Conservation (phyloP, 2,888 invertebrate species). For the Dioctria linearis region DNA sequence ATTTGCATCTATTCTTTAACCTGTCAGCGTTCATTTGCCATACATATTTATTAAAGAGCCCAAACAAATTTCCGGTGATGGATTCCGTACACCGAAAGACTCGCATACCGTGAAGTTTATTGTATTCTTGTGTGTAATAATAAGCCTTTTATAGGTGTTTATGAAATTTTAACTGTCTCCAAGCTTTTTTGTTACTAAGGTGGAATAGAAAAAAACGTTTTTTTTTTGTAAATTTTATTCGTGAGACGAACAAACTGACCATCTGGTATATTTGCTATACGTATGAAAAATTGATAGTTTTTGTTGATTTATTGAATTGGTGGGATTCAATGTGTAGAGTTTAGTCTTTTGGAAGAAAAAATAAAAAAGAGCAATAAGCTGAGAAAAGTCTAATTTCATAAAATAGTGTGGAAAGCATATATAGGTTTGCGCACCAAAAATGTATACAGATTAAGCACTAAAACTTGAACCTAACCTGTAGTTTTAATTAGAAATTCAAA, state of each 20-base stretch:
- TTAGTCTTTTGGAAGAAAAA: not conserved
- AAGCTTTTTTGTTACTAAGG: not conserved
- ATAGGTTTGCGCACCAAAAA: no score
- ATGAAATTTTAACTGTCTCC: not conserved
- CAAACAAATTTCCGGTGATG: not conserved
- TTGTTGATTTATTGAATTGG: not conserved
- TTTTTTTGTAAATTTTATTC: not conserved
- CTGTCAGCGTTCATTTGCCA: constrained; percentile 28
- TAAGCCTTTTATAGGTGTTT: not conserved
- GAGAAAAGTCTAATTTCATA: no score
- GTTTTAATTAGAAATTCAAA: no score
- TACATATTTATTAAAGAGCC: constrained; percentile 16
- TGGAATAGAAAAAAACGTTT: not conserved
- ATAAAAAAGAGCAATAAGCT: no score
- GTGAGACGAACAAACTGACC: not conserved
- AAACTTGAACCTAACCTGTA: no score
- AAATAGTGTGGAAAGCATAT: no score
- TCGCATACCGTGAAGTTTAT: not conserved
- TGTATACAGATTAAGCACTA: no score
- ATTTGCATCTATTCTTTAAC: constrained; percentile 17
- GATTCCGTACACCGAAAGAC: not conserved
- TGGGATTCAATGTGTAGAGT: not conserved
- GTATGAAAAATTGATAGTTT: not conserved
- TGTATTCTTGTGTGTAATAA: not conserved
- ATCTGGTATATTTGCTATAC: not conserved